Evolutionary conservation across 2,888 invertebrate species (phyloP).

Genomic region (Cephus sareptanus): DNA sequence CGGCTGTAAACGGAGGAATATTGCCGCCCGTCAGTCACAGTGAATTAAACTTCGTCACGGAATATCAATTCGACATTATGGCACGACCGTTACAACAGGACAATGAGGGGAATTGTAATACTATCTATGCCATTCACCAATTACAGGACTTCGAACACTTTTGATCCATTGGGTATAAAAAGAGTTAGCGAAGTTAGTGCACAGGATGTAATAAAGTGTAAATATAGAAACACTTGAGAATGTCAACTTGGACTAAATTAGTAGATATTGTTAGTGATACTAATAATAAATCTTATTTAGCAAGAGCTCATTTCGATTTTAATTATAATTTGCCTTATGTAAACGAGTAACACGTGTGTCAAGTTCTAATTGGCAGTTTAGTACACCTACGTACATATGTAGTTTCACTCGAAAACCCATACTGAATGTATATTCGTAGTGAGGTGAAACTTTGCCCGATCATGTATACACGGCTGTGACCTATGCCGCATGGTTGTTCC

Average conservation of each 20-base stretch:
- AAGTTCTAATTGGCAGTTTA: background rate
- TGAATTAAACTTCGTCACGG: background rate
- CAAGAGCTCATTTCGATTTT: background rate
- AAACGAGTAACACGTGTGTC: background rate
- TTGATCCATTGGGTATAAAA: background rate
- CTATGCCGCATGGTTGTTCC: background rate
- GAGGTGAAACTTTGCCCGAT: background rate
- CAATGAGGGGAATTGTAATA: background rate
- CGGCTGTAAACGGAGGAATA: background rate
- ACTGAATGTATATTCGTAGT: background rate
- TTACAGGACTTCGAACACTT: background rate
- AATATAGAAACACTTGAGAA: background rate
- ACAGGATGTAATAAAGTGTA: background rate
- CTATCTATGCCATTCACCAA: background rate
- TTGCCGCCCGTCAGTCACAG: background rate
- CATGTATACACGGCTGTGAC: background rate
- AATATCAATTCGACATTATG: background rate
- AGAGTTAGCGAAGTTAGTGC: background rate
- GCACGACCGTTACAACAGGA: background rate
- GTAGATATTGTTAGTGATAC: background rate
- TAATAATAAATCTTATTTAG: background rate
- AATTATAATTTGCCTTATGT: background rate
- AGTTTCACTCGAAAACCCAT: background rate
- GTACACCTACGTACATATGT: background rate
- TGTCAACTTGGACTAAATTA: background rate